Evolutionary conservation across 2,113 vertebrate species (phyloP), one percentile per base, ranked within the genome.

Genomic region (Rhynchomys soricoides): DNA sequence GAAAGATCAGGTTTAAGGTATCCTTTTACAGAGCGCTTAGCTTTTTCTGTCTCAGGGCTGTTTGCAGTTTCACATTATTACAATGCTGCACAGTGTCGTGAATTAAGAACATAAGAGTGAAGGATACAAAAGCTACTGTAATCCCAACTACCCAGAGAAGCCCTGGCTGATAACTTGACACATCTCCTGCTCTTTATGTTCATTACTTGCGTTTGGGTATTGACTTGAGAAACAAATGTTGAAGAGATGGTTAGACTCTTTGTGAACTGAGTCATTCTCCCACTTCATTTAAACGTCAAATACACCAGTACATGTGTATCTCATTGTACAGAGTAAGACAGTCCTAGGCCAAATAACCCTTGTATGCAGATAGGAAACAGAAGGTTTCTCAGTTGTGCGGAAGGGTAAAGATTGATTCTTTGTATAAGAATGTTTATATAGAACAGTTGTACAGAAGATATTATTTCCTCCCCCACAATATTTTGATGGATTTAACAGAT

Each of bases 141-240:
- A 50, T 75, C 7, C 57, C 10, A 50, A 9, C 91, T 9, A 66
- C 34, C 64, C 37, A 86, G 82, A 89, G 45, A 93, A 64, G 2
- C 17, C 59, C 37, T 94, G 17, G 52, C 91, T 83, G 19, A 90
- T 87, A 66, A 83, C 79, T 91, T 77, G 91, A 66, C 21, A 50
- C 86, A 29, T 93, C 62, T 74, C 45, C 7, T 22, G 40, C 3
- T 93, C 37, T 48, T 5, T 95, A 86, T 82, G 37, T 48, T 37
- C 6, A 59, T 89, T 52, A 24, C 85, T 31, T 91, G 57, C 66
- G 78, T 93, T 92, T 64, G 50, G 45, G 91, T 52, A 71, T 73
- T 89, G 87, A 91, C 79, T 94, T 95, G 29, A 79, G 95, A 97
- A 89, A 86, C 22, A 93, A 95, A 78, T 50, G 66, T n/a, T 34